These are phyloP conservation scores for Brachypodius melanocephalos DNA, from an alignment of 2,113 vertebrate genomes.

Conservation along the genomic window DNA sequence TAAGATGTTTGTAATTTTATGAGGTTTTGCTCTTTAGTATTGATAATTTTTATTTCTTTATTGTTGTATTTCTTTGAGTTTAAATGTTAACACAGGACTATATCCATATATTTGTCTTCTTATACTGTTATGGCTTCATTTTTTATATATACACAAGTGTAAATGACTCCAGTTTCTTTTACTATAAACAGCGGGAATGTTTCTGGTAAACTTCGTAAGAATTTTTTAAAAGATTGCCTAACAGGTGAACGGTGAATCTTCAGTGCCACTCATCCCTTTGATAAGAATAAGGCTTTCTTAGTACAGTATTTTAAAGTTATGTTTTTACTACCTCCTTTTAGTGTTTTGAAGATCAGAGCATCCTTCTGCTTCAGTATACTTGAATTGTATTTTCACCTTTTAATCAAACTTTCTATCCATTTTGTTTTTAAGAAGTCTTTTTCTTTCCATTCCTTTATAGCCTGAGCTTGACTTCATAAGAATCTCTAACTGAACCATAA, in stretches of 20 bases:
- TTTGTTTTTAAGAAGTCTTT: conserved; percentile 8
- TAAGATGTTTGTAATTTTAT: neutral
- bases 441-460: neutral
- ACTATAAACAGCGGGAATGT: neutral
- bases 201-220: neutral
- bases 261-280: neutral
- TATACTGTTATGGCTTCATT: neutral
- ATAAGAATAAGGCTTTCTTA: neutral
- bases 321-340: neutral
- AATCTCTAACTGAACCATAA: conserved; percentile 60
- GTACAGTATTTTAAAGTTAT: neutral
- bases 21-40: neutral
- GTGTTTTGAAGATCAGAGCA: neutral
- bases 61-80: neutral
- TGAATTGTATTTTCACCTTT: conserved; percentile 3
- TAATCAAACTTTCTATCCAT: neutral
- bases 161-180: neutral
- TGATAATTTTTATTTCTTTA: neutral
- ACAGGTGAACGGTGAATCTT: neutral
- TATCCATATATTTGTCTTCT: neutral
- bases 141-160: neutral
- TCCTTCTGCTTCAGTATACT: neutral
- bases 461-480: conserved; percentile 16
- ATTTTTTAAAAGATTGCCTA: neutral
- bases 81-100: neutral